A percentile compares a stretch with the other conserved stretches of the same genome.
Evolutionary conservation across 2,888 invertebrate species (phyloP).

Genomic region (Heliconius erato): DNA sequence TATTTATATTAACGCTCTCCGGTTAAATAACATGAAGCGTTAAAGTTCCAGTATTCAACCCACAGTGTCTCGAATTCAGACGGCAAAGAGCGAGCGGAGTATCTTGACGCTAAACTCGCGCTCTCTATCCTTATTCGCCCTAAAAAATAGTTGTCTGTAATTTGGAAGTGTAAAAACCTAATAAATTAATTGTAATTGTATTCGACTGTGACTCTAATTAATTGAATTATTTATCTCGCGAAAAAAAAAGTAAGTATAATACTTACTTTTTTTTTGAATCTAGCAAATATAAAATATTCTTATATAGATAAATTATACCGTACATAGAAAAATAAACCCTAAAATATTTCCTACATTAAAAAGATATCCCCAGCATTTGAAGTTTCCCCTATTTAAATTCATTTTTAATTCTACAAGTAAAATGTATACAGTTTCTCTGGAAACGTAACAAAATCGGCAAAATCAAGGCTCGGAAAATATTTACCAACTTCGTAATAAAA

Average conservation of each 20-base stretch:
- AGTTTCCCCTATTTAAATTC: conserved; percentile 37
- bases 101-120: no score
- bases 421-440: conserved; percentile 54
- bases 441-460: conserved; percentile 68
- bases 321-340: neutral
- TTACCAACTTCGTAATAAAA: conserved; percentile 83
- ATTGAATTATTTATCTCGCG: neutral
- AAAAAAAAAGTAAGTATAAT: no score
- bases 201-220: neutral
- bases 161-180: neutral
- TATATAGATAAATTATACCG: neutral
- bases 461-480: conserved; percentile 80
- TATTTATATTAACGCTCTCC: no score
- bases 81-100: no score
- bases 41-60: no score
- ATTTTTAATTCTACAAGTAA: conserved; percentile 46
- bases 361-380: neutral
- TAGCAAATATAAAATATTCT: neutral
- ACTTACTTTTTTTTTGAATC: neutral
- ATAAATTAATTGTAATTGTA: no score
- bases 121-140: neutral
- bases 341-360: neutral
- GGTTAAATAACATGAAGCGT: no score
- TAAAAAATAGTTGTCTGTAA: neutral
- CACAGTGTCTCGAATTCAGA: no score